Evolutionary conservation across 2,888 invertebrate genomes (phyloP), one percentile per base, ranked within the genome.

Genomic region (Drosophila anomalipes): DNA sequence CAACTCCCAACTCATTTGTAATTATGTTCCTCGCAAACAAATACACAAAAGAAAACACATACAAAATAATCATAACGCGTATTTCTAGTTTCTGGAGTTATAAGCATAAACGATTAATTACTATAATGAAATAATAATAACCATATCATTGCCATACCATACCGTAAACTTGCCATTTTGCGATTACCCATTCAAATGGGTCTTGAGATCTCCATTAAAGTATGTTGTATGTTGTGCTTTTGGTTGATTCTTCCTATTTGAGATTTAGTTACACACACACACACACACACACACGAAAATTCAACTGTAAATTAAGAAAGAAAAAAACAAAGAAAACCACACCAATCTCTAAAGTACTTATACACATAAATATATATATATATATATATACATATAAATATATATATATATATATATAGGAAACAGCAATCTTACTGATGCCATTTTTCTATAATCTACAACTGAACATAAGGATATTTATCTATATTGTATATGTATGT

Each of bases 11-110:
- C 79, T 92, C 84, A 91, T 91, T 92, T 92, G 92, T 91, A 92
- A 92, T 92, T 92, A 90, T 91, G 92, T 92, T 92, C 92, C 92
- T 92, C 86, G 72, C 75, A 77, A 53, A 59, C 70, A 81, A 65
- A 78, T 54, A 82, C 39, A 60, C n/a, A 61, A 39, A 71, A 59
- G 37, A n/a, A 54, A 26, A 56, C 37, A 67, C 64, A 69, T 57
- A 70, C 44, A 76, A 51, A 51, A 28, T 62, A 74, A 60, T 70
- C 47, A 63, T 60, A 39, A 70, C 52, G 53, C 37, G 33, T 28
- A 44, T 58, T 67, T 78, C 63, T 63, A 49, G 47, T 64, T 60
- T 67, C 57, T 59, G 41, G 30, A 54, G 54, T 44, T 49, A 59
- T 26, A 47, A 26, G 41, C 49, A 49, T 59, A 12, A 35, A 12